These are phyloP conservation scores for Chelonus formosanus DNA, from an alignment of 2,888 invertebrate genomes.

Conservation along the genomic window DNA sequence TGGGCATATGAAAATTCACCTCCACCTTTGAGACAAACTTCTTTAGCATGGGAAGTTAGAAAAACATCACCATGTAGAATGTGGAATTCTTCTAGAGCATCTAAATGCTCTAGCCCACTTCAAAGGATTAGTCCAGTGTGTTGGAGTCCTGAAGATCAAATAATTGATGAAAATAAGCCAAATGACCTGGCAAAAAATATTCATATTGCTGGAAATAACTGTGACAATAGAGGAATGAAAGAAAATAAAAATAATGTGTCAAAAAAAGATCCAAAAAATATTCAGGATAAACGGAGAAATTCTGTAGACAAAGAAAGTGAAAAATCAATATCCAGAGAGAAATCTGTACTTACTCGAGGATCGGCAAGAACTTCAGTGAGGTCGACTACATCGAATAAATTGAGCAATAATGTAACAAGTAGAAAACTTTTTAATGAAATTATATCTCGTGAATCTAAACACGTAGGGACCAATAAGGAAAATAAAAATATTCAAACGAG, in stretches of 20 bases:
- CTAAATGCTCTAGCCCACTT: slow-evolving; percentile 64
- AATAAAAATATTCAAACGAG: slow-evolving; percentile 27
- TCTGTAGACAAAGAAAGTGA: slow-evolving; percentile 44
- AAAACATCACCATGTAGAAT: slow-evolving; percentile 74
- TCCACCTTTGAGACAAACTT: slow-evolving; percentile 83
- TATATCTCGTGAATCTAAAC: slow-evolving; percentile 39
- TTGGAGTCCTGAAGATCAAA: slow-evolving; percentile 61
- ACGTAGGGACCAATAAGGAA: slow-evolving; percentile 47
- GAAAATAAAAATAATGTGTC: slow-evolving; percentile 54
- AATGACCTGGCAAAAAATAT: slow-evolving; percentile 43
- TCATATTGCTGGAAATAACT: slow-evolving; percentile 46
- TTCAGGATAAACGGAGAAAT: slow-evolving; percentile 50
- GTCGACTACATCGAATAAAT: slow-evolving; percentile 43
- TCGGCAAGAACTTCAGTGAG: slow-evolving; percentile 47
- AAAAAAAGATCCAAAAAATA: slow-evolving; percentile 45
- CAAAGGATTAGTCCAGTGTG: slow-evolving; percentile 58
- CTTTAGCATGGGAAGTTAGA: slow-evolving; percentile 94
- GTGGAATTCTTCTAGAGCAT: slow-evolving; percentile 52
- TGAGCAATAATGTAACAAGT: slow-evolving; percentile 31
- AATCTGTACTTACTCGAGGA: slow-evolving; percentile 45
- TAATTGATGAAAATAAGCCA: slow-evolving; percentile 60
- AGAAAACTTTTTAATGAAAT: slow-evolving; percentile 44
- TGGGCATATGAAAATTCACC: slow-evolving; percentile 94
- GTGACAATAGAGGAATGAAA: slow-evolving; percentile 61
- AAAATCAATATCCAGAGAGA: slow-evolving; percentile 48